Conservation (phyloP, 2,797 vertebrate species). For the Esox masquinongy region DNA sequence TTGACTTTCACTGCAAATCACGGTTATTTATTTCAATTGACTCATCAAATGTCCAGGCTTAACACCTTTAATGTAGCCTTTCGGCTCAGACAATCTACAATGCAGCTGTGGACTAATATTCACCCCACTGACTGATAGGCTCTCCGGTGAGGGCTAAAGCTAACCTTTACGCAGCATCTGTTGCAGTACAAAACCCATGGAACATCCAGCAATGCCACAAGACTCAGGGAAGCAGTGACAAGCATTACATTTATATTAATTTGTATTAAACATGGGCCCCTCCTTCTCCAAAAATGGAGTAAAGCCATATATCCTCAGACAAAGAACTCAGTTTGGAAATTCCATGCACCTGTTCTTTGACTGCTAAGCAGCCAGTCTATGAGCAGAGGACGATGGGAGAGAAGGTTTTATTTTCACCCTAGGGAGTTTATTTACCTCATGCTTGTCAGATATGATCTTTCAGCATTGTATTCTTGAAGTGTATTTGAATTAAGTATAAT, state of each 20-base stretch:
- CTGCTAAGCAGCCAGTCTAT: not conserved
- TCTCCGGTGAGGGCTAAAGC: conserved; percentile 50
- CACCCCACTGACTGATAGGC: not conserved
- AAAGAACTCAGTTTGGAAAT: conserved; percentile 76
- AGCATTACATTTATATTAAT: conserved; percentile 89
- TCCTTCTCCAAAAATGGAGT: conserved; percentile 62
- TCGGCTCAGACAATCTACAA: not conserved
- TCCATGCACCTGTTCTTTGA: conserved; percentile 77
- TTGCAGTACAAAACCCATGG: conserved; percentile 47
- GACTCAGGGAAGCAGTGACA: conserved; percentile 76
- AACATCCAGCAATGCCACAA: conserved; percentile 63
- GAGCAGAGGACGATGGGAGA: conserved; percentile 54
- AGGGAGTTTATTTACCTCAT: conserved; percentile 24
- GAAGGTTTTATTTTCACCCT: conserved; percentile 66
- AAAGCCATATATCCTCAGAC: conserved; percentile 67
- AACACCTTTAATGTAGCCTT: not conserved
- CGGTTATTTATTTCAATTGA: not conserved
- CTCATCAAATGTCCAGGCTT: not conserved
- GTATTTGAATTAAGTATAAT: conserved; percentile 1
- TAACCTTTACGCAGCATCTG: conserved; percentile 59
- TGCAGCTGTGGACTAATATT: not conserved
- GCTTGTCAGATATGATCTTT: conserved; percentile 4
- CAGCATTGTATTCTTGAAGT: conserved; percentile 4
- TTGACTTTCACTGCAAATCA: not conserved
- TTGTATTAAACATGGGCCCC: conserved; percentile 81